Evolutionary conservation across 2,888 invertebrate genomes (phyloP), one percentile per base, ranked within the genome.

Genomic region (Phortica magna): DNA sequence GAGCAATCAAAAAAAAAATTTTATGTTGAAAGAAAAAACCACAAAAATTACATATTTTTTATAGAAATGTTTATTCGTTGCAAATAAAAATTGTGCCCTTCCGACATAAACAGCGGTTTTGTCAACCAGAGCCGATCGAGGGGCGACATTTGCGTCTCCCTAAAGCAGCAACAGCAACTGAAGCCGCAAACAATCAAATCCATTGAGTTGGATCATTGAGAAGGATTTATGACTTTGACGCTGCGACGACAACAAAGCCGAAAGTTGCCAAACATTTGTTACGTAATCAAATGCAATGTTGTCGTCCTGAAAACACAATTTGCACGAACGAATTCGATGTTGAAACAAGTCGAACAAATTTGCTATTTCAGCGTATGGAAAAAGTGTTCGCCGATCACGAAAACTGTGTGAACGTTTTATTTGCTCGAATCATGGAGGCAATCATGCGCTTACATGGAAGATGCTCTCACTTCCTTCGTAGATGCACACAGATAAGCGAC

Each of bases 11-110:
- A 48, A 12, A 48, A 48, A 48, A 12, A 48, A 48, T 9, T 48
- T 48, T 48, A 48, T 5, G 48, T 48, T 48, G 48, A 9, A 48
- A n/a, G 83, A 80, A 83, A 82, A 87, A 85, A 79, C 79, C 79
- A 76, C 85, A 82, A 83, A 83, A 48, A 48, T 6, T 1, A 31
- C 31, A 31, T 31, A 31, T 31, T 31, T 31, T 31, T 31, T 31
- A 31, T 31, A 31, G 31, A 31, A 31, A 17, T 55, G n/a, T 55
- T 55, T 55, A 55, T 55, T 55, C 14, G 55, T 55, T 31, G 31
- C 31, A 31, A 31, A 31, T 31, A 31, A 31, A 31, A 31, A 31
- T 31, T 31, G 5, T 31, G 31, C 31, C 31, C 31, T 31, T 31
- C 31, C 2, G 31, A 31, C 5, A 31, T 31, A 31, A 31, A 31